Evolutionary conservation across 2,797 vertebrate species (phyloP).

Genomic region (Pelochelys cantorii): DNA sequence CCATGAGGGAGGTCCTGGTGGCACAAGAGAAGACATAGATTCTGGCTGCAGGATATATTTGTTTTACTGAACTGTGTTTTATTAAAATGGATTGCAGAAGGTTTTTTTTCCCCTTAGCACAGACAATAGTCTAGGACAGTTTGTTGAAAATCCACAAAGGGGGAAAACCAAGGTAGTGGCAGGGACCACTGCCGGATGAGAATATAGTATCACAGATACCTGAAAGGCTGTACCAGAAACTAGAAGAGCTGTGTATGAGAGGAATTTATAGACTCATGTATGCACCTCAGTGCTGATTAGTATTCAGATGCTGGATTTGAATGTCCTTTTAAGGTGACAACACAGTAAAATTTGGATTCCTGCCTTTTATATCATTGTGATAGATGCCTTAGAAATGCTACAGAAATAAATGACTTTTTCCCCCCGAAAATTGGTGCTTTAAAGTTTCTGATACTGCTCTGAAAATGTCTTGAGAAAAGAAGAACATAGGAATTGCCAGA

Average conservation of each 20-base stretch:
- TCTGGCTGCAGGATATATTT: not conserved
- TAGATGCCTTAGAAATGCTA: not conserved
- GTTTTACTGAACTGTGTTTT: not conserved
- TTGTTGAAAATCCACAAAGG: not conserved
- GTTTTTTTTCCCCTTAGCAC: too few species aligned
- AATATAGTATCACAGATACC: too few species aligned
- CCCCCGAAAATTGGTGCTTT: not conserved
- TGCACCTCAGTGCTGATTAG: not conserved
- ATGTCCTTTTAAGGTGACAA: not conserved
- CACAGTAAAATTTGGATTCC: not conserved
- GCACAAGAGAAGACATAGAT: not conserved
- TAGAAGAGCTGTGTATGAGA: not conserved
- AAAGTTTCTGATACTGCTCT: not conserved
- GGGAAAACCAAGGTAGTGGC: not conserved
- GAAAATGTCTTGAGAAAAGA: not conserved
- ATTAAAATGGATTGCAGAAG: not conserved
- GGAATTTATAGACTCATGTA: not conserved
- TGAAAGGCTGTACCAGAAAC: too few species aligned
- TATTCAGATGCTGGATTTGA: not conserved
- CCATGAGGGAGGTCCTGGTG: not conserved
- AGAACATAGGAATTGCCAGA: not conserved
- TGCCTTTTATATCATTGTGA: not conserved
- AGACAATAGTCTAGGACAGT: not conserved
- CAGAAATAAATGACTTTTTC: too few species aligned
- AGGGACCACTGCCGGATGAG: not conserved